Evolutionary conservation across 1,140 invertebrate species (phyloP), one percentile per base, ranked within the genome.

Genomic region (Dermatophagoides farinae): DNA sequence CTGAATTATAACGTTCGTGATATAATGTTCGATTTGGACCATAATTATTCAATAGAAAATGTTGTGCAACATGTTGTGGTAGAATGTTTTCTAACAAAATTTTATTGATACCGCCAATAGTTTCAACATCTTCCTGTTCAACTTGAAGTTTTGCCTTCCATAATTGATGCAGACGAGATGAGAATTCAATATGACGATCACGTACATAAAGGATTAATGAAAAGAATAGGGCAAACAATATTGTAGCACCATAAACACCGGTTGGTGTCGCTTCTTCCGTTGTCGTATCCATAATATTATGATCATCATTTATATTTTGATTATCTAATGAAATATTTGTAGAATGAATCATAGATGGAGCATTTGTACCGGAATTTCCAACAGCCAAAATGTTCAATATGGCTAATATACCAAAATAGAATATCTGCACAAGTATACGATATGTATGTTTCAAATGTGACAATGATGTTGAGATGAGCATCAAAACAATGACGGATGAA

Each of bases 41-140:
- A 25, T 51, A 16, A 61, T 20, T n/a, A 43, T 57, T 61, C 23
- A 51, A 23, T 20, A 97, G 74, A 71, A 95, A 97, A 70, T 93
- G 86, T 62, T 90, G 82, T 0, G 91, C 91, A 0, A 98, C 91
- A 70, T 96, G 90, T 62, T 85, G 85, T 5, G 93, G 93, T 31
- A 98, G 74, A 68, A 98, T 97, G 66, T 98, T 98, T 73, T 96
- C 89, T 49, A 98, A 71, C 2, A 97, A 77, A 82, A 77, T 69
- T 77, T 91, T 92, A 70, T 95, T 95, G 49, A 93, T 91, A 49
- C 88, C 87, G 65, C 88, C 74, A 85, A 91, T 91, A 0, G 85
- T 90, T 72, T 93, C 88, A 1, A 92, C 86, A 69, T 93, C 87
- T 66, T 91, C 86, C 70, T 92, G 88, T 70, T 95, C 89, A 0